Percentiles rank a stretch among this genome's conserved stretches.
phyloP scores from a whole-genome alignment of 2,113 vertebrate species.

The Ranitomeya variabilis region DNA sequence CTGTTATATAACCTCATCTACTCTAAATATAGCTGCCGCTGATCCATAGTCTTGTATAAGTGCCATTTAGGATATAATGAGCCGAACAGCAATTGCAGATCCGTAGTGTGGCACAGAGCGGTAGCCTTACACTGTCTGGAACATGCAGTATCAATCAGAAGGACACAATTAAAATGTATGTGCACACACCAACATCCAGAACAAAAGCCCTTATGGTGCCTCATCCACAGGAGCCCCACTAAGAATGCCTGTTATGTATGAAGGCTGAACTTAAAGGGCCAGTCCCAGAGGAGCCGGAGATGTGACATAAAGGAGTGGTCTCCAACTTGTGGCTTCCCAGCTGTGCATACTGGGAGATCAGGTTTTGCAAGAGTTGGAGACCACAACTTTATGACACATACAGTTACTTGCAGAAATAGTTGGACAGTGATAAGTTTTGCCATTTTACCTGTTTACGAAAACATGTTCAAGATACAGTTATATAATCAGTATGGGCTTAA shows the following conservation, averaged over 20 bases:
- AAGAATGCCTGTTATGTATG: not conserved
- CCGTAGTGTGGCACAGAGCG: not conserved
- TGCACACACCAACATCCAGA: not conserved
- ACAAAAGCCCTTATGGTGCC: constrained; percentile 3
- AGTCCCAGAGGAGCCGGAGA: not conserved
- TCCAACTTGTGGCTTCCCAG: no score
- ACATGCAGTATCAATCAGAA: not conserved
- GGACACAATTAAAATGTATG: not conserved
- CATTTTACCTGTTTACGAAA: no score
- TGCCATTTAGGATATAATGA: constrained; percentile 35
- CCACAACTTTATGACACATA: no score
- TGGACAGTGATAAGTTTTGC: no score
- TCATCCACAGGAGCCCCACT: not conserved
- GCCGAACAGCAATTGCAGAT: not conserved
- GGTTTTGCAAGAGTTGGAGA: no score
- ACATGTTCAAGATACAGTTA: no score
- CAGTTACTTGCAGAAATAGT: no score
- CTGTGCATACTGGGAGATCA: no score
- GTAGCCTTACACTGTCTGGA: not conserved
- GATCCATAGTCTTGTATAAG: constrained; percentile 33
- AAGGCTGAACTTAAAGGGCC: constrained; percentile 1
- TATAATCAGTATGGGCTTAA: no score
- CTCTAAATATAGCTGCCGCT: constrained; percentile 25
- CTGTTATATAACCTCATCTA: constrained; percentile 30
- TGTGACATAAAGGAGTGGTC: no score